These are phyloP conservation scores for Eptatretus burgeri DNA, from an alignment of 2,113 vertebrate genomes.

Conservation along the genomic window DNA sequence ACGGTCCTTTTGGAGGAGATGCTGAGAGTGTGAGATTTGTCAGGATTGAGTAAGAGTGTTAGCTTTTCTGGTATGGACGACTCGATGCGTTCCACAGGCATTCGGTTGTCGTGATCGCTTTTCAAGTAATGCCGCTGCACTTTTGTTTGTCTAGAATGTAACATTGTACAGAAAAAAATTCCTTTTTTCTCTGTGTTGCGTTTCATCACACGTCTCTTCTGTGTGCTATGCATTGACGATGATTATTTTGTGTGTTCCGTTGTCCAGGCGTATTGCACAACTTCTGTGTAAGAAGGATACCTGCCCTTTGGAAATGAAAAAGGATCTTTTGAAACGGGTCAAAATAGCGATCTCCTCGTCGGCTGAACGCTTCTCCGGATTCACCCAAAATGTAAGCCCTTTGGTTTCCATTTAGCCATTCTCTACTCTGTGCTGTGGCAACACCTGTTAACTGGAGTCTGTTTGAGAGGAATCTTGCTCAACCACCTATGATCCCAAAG, in stretches of 20 bases:
- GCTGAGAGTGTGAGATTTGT: too few species aligned
- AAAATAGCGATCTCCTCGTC: constrained; percentile 92
- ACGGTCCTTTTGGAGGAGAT: too few species aligned
- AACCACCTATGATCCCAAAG: neutral
- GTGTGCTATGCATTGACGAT: too few species aligned
- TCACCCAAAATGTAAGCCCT: constrained; percentile 73
- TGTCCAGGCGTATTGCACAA: constrained; percentile 54
- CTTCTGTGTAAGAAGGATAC: constrained; percentile 77
- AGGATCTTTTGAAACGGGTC: constrained; percentile 69
- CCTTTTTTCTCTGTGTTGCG: neutral
- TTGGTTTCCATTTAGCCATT: neutral
- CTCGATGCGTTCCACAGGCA: too few species aligned
- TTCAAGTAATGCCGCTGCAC: too few species aligned
- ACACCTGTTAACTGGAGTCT: neutral
- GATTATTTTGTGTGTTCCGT: constrained; percentile 11
- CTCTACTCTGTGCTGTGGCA: neutral
- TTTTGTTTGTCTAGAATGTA: too few species aligned
- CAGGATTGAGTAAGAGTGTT: too few species aligned
- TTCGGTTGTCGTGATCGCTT: too few species aligned
- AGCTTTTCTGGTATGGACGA: too few species aligned
- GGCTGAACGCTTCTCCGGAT: constrained; percentile 85
- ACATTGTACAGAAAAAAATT: too few species aligned
- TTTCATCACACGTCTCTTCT: too few species aligned
- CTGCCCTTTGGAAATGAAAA: constrained; percentile 67
- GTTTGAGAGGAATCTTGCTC: too few species aligned